Evolutionary conservation across 2,888 invertebrate species (phyloP).

Genomic region (Lasioglossum oenotherae): DNA sequence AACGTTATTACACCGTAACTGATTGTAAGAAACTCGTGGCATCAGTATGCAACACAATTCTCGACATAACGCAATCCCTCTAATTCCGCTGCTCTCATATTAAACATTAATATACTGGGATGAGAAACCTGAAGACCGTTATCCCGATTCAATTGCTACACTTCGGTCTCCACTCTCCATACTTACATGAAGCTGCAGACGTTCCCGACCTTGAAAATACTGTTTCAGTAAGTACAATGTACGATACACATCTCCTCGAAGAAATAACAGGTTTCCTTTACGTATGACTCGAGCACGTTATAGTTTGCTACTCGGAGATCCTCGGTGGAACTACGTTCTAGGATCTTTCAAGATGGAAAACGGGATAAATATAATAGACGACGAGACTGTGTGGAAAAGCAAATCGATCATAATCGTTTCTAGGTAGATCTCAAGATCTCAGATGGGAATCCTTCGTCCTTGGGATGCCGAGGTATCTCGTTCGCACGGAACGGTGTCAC

Average conservation of each 20-base stretch:
- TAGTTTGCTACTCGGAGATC: neutral
- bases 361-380: neutral
- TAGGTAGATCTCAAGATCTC: neutral
- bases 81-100: neutral
- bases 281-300: neutral
- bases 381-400: neutral
- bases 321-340: neutral
- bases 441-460: constrained; percentile 47
- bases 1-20: neutral
- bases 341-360: neutral
- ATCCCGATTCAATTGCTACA: constrained; percentile 12
- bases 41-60: neutral
- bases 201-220: neutral
- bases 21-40: neutral
- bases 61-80: neutral
- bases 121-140: constrained; percentile 10
- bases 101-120: neutral
- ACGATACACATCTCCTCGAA: neutral
- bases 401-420: neutral
- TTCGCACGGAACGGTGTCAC: constrained; percentile 55
- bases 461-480: constrained; percentile 50
- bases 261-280: neutral
- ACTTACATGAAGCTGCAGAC: neutral
- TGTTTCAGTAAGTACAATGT: neutral
- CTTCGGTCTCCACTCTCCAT: neutral